These are phyloP conservation scores for Acanthurus leucopareius DNA, from an alignment of 2,797 vertebrate species.

Conservation along the genomic window DNA sequence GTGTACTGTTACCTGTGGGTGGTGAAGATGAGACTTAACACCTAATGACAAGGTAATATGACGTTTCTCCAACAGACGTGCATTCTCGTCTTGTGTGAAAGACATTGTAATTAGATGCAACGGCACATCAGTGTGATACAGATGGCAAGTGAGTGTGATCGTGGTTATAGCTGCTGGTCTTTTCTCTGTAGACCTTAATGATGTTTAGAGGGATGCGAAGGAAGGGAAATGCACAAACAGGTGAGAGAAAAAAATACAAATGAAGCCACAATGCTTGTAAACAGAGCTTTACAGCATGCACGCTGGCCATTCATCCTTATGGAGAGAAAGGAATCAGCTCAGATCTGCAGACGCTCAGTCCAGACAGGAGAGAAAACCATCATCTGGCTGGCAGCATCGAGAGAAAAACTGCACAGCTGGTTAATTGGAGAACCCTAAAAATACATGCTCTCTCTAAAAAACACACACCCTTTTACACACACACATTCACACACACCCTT, in stretches of 20 bases:
- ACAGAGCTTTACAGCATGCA: slow-evolving; percentile 10
- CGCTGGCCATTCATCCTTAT: not conserved
- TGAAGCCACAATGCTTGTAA: slow-evolving; percentile 6
- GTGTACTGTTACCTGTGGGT: not conserved
- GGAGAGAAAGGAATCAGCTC: slow-evolving; percentile 24
- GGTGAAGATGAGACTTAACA: not conserved
- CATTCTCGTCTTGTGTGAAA: not conserved
- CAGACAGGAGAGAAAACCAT: slow-evolving; percentile 58
- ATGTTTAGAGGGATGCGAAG: slow-evolving; percentile 10
- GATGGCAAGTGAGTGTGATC: not conserved
- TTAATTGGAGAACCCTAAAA: slow-evolving; percentile 46
- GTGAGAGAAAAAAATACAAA: slow-evolving; percentile 13
- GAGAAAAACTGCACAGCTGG: slow-evolving; percentile 36
- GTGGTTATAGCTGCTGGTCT: slow-evolving; percentile 1
- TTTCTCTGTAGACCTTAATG: slow-evolving; percentile 11
- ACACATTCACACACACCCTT: slow-evolving; percentile 35
- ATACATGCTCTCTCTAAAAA: slow-evolving; percentile 8
- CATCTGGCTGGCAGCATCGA: slow-evolving; percentile 36
- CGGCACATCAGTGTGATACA: slow-evolving; percentile 3
- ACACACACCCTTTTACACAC: not conserved
- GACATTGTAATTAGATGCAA: slow-evolving; percentile 3
- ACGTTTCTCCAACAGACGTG: not conserved
- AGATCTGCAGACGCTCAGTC: slow-evolving; percentile 46
- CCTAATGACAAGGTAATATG: not conserved
- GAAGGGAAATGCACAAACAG: not conserved